Conservation (phyloP, 92 coral and sea anemone genomes). For the Muricea muricata region DNA sequence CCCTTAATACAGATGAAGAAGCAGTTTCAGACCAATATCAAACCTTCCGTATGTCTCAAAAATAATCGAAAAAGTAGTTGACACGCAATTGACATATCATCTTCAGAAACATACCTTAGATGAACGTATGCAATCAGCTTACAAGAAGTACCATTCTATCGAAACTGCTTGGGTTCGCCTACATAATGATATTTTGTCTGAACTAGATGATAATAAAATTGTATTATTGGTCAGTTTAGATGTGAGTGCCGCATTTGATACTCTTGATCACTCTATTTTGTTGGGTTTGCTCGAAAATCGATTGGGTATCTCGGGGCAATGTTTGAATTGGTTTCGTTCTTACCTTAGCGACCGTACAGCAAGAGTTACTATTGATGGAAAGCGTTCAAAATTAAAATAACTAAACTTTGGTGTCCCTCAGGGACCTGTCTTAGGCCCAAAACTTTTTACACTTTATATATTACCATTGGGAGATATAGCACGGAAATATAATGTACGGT, state of each 20-base stretch:
- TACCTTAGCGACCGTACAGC: no score
- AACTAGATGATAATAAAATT: conserved; percentile 1
- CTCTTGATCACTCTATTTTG: not conserved
- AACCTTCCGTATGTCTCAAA: not conserved
- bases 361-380: no score
- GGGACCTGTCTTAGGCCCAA: no score
- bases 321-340: no score
- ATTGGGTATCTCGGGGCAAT: no score
- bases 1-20: not conserved
- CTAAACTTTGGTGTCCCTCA: not conserved
- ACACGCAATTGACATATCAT: not conserved
- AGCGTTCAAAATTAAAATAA: not conserved
- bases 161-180: not conserved
- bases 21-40: not conserved
- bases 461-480: no score
- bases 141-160: not conserved
- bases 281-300: not conserved
- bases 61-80: conserved; percentile 1
- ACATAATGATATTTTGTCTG: conserved; percentile 34
- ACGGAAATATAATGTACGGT: no score
- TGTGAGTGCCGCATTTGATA: conserved; percentile 16
- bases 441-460: no score
- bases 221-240: conserved; percentile 9
- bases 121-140: conserved; percentile 8
- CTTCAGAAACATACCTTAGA: not conserved